These are phyloP conservation scores for Ectobius pallidus DNA, from an alignment of 2,888 invertebrate genomes.

Conservation along the genomic window DNA sequence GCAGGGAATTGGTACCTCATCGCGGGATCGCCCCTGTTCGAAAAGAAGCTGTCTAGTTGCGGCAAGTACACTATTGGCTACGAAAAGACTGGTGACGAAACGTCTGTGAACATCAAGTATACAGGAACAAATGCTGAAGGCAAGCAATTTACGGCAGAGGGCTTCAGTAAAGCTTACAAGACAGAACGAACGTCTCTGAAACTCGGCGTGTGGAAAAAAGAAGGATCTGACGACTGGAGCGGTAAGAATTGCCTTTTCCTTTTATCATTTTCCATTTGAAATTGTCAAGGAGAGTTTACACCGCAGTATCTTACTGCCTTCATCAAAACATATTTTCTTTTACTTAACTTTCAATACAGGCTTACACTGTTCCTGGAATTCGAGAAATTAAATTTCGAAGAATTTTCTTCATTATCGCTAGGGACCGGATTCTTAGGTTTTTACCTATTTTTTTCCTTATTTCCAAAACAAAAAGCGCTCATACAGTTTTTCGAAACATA, in stretches of 20 bases:
- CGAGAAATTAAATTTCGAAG: no score
- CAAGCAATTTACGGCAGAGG: constrained; percentile 22
- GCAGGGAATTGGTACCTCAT: constrained; percentile 37
- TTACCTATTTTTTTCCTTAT: no score
- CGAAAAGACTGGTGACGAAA: not conserved
- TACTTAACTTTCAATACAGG: no score
- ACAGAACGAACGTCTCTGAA: constrained; percentile 22
- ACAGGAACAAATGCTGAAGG: constrained; percentile 20
- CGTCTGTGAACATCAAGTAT: constrained; percentile 18
- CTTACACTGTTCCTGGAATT: no score
- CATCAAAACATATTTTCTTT: no score
- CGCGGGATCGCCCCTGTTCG: constrained; percentile 11
- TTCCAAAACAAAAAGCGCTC: no score
- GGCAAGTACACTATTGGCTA: constrained; percentile 27
- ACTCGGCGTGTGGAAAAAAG: constrained; percentile 38
- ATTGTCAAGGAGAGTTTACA: no score
- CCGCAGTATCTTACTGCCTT: no score
- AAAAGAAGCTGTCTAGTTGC: constrained; percentile 19
- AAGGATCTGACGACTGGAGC: constrained; percentile 10
- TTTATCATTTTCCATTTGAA: no score
- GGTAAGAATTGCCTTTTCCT: constrained; percentile 36
- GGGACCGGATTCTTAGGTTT: no score
- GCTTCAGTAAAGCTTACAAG: constrained; percentile 32
- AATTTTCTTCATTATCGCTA: no score
- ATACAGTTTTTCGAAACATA: no score